Base-by-base conservation (phyloP, 2,113 vertebrate genomes). In the Stegastes partitus region DNA sequence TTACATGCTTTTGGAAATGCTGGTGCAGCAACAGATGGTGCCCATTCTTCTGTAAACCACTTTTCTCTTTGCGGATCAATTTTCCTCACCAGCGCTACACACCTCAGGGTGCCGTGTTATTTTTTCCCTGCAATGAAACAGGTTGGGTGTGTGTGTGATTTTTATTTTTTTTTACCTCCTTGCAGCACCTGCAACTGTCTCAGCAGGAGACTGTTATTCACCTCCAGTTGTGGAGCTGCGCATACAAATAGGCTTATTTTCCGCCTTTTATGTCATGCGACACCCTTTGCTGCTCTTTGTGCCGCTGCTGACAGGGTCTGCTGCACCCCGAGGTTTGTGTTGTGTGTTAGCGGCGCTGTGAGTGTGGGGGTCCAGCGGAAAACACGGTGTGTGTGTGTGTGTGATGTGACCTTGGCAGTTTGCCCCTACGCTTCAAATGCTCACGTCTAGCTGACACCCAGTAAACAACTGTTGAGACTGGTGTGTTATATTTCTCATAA, bases 221-320 rank as follows among this genome's bases (percentile, higher is more conserved):
- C 76, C 86, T 74, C 64, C 74, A 65, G 83, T 75, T n/a, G 68
- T 64, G 57, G 75, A 63, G 67, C 81, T 1, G 14, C 31, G 83
- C 90, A 90, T 91, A 85, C 79, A 88, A 83, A 87, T 82, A 61
- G 74, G 58, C 71, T 87, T 53, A 90, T 90, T 90, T 88, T 88
- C 59, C 7, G 23, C 64, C 57, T 72, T 81, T 80, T 64, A 83
- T 83, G 54, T 71, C 61, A 14, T 5, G 22, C 0, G 11, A 7
- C 47, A 10, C 56, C 55, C 14, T 57, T 2, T 23, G 76, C 14
- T 0, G 14, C 3, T 11, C 26, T 39, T 18, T 53, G 62, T 42
- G 65, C 59, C 31, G 28, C 59, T n/a, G 79, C 62, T 25, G 79
- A 51, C 45, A 9, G 63, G 11, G 1, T 19, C 23, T 5, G 10